Evolutionary conservation across 37 sponge, comb jelly and placozoan species (phyloP).

Genomic region (Geodia barretti): DNA sequence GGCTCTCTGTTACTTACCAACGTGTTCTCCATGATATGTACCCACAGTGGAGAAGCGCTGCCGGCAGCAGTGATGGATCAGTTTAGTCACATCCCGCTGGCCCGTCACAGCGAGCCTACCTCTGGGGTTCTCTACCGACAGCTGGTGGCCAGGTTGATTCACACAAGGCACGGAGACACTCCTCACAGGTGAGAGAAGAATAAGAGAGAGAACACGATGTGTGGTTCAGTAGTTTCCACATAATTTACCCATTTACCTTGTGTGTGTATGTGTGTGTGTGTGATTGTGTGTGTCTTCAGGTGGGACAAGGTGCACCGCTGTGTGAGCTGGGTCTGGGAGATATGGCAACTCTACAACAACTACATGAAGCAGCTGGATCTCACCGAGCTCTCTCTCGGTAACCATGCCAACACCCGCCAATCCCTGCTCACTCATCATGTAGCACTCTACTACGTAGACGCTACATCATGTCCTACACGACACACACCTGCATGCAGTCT

Average conservation of each 20-base stretch:
- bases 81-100: conserved; percentile 64
- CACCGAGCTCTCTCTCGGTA: conserved; percentile 25
- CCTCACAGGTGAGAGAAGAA: conserved; percentile 41
- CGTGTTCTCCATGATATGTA: too few species aligned
- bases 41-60: background rate
- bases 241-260: too few species aligned
- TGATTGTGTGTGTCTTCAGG: conserved; percentile 17
- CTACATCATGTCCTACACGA: background rate
- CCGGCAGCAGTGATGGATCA: conserved; percentile 6
- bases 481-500: too few species aligned
- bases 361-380: conserved; percentile 48
- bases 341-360: conserved; percentile 78
- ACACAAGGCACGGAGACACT: conserved; percentile 31
- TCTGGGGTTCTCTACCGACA: conserved; percentile 61
- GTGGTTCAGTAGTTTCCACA: conserved; percentile 11
- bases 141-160: conserved; percentile 43
- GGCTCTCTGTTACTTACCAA: too few species aligned
- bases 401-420: background rate
- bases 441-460: background rate
- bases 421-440: background rate
- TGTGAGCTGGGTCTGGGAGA: conserved; percentile 71
- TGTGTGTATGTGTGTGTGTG: too few species aligned
- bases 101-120: conserved; percentile 40
- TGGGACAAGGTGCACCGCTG: conserved; percentile 26
- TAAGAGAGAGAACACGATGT: too few species aligned